Percentiles rank a stretch among this genome's conserved stretches.
Evolutionary conservation across 2,797 vertebrate genomes (phyloP).

Genomic region (Gallinago nigripennis): DNA sequence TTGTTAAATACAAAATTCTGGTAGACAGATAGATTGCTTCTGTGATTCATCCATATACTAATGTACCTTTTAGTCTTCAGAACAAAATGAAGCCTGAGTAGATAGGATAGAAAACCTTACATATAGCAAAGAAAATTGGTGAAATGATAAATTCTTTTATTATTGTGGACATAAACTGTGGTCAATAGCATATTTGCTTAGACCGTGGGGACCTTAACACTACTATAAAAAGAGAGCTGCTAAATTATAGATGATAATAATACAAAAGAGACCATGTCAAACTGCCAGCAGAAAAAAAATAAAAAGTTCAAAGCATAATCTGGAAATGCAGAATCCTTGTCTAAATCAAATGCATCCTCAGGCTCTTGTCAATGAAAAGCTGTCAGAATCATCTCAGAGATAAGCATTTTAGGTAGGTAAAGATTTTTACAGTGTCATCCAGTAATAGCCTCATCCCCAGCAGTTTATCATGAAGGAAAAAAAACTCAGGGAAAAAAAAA

Average conservation of each 20-base stretch:
- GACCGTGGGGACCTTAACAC: background rate
- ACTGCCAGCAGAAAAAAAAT: background rate
- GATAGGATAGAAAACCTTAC: background rate
- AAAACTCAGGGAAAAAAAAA: too few relatives aligned
- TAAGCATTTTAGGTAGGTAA: background rate
- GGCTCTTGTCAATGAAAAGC: background rate
- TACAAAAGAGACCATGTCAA: background rate
- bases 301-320: background rate
- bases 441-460: background rate
- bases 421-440: background rate
- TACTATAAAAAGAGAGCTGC: background rate
- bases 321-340: background rate
- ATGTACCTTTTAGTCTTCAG: background rate
- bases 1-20: background rate
- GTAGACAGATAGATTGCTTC: conserved; percentile 1
- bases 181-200: background rate
- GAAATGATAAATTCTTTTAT: background rate
- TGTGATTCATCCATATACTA: background rate
- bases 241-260: background rate
- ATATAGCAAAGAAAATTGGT: background rate
- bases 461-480: background rate
- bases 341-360: background rate
- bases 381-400: background rate
- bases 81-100: background rate
- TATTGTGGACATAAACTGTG: background rate